phyloP scores from a whole-genome alignment of 1,140 invertebrate species.

The Euura lappo region DNA sequence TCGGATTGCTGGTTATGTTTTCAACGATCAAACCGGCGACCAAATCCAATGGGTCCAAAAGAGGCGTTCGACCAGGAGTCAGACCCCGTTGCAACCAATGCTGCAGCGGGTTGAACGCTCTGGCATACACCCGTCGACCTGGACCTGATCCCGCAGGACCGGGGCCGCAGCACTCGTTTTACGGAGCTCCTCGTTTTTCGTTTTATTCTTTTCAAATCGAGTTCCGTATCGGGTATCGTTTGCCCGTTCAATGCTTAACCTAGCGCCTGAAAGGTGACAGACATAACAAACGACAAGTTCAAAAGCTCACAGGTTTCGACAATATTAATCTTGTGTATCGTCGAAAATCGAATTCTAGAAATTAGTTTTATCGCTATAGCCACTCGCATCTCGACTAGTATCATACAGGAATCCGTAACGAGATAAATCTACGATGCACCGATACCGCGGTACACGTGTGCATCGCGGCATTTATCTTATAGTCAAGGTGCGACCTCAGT shows the following conservation, averaged over 20 bases:
- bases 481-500: too few relatives aligned
- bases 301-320: neutral
- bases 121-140: neutral
- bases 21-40: neutral
- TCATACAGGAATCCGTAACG: too few relatives aligned
- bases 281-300: slow-evolving; percentile 5
- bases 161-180: neutral
- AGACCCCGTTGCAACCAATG: neutral
- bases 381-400: too few relatives aligned
- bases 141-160: slow-evolving; percentile 4
- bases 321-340: neutral
- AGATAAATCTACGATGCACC: too few relatives aligned
- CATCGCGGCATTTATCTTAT: too few relatives aligned
- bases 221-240: slow-evolving; percentile 10
- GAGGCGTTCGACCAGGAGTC: neutral
- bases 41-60: neutral
- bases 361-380: neutral
- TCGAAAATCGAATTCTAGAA: neutral
- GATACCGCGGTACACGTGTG: too few relatives aligned
- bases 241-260: slow-evolving; percentile 12
- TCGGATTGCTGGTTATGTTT: neutral
- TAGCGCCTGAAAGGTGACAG: slow-evolving; percentile 13
- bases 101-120: slow-evolving; percentile 10
- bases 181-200: slow-evolving; percentile 5
- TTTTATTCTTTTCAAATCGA: neutral